These are phyloP conservation scores for Conopomorpha cramerella DNA, from an alignment of 1,140 invertebrate species.

Conservation along the genomic window DNA sequence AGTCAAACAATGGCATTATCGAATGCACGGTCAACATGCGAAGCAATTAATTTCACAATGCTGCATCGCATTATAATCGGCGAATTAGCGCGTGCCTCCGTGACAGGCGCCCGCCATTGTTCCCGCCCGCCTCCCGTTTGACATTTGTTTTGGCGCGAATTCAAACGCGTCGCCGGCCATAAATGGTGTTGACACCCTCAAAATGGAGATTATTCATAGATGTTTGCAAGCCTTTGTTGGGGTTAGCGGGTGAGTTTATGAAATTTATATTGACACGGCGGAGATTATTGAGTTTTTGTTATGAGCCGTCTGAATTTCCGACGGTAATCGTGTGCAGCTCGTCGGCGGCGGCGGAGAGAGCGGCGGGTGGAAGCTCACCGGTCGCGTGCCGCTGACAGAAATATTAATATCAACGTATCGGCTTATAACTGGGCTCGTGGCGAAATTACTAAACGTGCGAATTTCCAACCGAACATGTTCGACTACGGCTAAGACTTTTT, in stretches of 20 bases:
- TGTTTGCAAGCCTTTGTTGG: slow-evolving; percentile 47
- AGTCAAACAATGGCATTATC: too few species aligned
- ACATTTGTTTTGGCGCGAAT: slow-evolving; percentile 51
- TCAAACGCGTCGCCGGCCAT: slow-evolving; percentile 22
- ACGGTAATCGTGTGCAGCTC: too few species aligned
- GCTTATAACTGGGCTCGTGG: too few species aligned
- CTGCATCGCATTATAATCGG: slow-evolving; percentile 28
- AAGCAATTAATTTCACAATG: slow-evolving; percentile 35
- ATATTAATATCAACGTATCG: too few species aligned
- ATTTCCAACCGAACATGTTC: too few species aligned
- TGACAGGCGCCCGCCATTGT: slow-evolving; percentile 26
- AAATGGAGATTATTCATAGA: slow-evolving; percentile 58
- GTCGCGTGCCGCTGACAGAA: slow-evolving; percentile 60
- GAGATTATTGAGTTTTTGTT: slow-evolving; percentile 52
- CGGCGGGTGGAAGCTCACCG: slow-evolving; percentile 52
- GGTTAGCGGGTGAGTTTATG: slow-evolving; percentile 45
- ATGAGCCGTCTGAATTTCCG: slow-evolving; percentile 40
- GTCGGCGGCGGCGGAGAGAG: too few species aligned
- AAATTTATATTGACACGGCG: slow-evolving; percentile 56
- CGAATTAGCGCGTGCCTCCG: slow-evolving; percentile 21
- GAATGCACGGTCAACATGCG: too few species aligned
- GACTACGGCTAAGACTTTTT: too few species aligned
- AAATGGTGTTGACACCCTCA: slow-evolving; percentile 55
- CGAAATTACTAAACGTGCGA: too few species aligned
- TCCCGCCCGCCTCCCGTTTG: slow-evolving; percentile 21